These are phyloP conservation scores for Tipula unca DNA, from an alignment of 2,888 invertebrate genomes.

Conservation along the genomic window DNA sequence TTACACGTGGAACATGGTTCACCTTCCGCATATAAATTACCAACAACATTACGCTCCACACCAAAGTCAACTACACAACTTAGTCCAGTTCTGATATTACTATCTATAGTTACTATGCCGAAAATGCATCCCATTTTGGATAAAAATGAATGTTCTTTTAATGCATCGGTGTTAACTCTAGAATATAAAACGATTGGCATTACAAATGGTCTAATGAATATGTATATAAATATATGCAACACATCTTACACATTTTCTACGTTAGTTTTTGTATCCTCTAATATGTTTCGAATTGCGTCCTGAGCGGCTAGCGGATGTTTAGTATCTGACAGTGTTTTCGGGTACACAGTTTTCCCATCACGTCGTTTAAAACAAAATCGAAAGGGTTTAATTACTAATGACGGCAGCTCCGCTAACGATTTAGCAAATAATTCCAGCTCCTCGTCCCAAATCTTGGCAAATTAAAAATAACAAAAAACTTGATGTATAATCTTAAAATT, in stretches of 20 bases:
- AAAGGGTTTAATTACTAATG: background rate
- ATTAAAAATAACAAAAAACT: no score
- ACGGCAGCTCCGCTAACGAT: background rate
- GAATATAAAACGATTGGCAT: background rate
- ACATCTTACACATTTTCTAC: background rate
- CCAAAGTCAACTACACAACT: background rate
- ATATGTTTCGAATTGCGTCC: background rate
- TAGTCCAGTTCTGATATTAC: background rate
- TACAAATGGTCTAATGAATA: no score
- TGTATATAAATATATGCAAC: background rate
- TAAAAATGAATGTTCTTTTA: background rate
- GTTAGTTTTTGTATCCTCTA: background rate
- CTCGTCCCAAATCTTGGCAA: background rate
- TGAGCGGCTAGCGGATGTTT: background rate
- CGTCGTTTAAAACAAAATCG: background rate
- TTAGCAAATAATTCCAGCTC: background rate
- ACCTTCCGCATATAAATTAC: background rate
- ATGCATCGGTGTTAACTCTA: background rate
- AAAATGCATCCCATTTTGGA: background rate
- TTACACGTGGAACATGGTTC: background rate
- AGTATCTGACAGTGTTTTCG: no score
- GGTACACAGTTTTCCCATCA: background rate
- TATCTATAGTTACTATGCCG: background rate
- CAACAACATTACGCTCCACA: background rate
- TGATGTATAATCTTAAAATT: no score